Evolutionary conservation across 2,113 vertebrate species (phyloP), one percentile per base, ranked within the genome.

Genomic region (Dasypus novemcinctus): DNA sequence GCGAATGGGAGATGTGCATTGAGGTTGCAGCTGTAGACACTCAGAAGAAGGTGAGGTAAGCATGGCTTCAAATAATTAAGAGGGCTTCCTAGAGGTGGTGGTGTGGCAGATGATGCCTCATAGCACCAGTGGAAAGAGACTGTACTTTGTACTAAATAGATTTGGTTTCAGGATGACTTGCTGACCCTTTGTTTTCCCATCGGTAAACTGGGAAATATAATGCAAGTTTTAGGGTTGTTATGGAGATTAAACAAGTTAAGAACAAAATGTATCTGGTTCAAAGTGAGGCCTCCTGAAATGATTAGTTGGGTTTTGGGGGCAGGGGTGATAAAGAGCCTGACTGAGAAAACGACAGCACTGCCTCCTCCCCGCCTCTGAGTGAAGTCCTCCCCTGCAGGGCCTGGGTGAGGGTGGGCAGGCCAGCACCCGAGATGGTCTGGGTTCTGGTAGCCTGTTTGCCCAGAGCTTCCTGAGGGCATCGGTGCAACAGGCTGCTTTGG

Each of bases 131-230:
- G 18, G 11, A 46, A 52, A 89, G 84, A 64, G n/a, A 38, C 61
- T 61, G 15, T 38, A 21, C 38, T 83, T 69, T 1, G 20, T 57
- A 76, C 25, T 63, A 41, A 6, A 46, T 0, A 27, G 17, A 7
- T 29, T 57, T 59, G 18, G 4, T 75, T 90, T 84, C 27, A 79
- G 68, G 57, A 31, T 74, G 29, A 68, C 72, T 87, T 13, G 13
- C 31, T 27, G 41, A 81, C 36, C 23, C 49, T 94, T 84, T 64
- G n/a, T 75, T 61, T 91, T 88, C 78, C 91, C 63, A 38, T 91
- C 87, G 57, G 43, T 74, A 12, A 91, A 90, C n/a, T 69, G 38
- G 61, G 81, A 83, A 92, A 52, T 14, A 20, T 5, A 46, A 46
- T 29, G 33, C 63, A 41, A 52, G 6, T 57, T 63, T 87, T 38